Conservation (phyloP, 2,888 invertebrate genomes). For the Drosophila picticornis region DNA sequence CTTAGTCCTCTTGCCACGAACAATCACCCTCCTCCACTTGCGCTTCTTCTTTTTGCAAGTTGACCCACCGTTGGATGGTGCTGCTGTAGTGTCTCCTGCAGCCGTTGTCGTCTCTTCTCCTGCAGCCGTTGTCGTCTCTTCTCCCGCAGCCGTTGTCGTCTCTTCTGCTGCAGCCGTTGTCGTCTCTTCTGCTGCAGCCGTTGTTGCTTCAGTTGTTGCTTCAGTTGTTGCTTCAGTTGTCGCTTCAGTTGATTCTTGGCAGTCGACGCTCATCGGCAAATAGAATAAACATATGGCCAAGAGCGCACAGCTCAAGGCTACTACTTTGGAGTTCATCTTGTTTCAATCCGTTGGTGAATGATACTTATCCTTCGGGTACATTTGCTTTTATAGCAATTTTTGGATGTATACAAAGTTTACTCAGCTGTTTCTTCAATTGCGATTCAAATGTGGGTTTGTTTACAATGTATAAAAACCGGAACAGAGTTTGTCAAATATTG, state of each 20-base stretch:
- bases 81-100: background rate
- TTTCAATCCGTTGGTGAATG: slow-evolving; percentile 14
- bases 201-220: slow-evolving; percentile 1
- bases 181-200: slow-evolving; percentile 4
- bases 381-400: slow-evolving; percentile 20
- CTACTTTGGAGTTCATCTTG: slow-evolving; percentile 23
- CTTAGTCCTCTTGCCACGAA: slow-evolving; percentile 2
- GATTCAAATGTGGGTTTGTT: background rate
- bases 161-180: background rate
- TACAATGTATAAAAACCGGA: background rate
- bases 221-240: background rate
- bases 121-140: background rate
- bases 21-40: background rate
- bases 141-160: background rate
- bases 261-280: slow-evolving; percentile 11
- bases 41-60: background rate
- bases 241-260: background rate
- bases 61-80: background rate
- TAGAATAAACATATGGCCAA: slow-evolving; percentile 23
- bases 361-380: slow-evolving; percentile 1
- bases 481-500: background rate
- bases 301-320: slow-evolving; percentile 29
- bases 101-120: too few relatives aligned
- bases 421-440: background rate
- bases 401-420: background rate